Evolutionary conservation across 2,113 vertebrate genomes (phyloP), one percentile per base, ranked within the genome.

Genomic region (Scomber colias): DNA sequence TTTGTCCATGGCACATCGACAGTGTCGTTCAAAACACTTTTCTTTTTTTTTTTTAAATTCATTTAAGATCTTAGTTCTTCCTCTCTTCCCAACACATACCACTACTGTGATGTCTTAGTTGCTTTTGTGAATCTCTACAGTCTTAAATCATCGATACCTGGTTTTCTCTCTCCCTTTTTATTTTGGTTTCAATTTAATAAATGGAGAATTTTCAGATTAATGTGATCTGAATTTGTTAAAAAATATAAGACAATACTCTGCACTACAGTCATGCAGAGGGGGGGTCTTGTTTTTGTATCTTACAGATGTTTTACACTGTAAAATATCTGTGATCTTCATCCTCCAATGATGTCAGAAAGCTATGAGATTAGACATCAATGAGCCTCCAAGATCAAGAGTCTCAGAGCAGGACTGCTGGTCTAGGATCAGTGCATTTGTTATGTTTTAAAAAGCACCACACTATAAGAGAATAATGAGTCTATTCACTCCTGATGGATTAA

Each of bases 171-270:
- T 46, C 35, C 46, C 15, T 65, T 64, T 77, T 64, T 77, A 71
- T 75, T 90, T 87, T 84, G 83, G 81, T 73, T 81, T 82, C 7
- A 88, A 86, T 55, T 73, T 30, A 83, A 83, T 53, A 31, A 31
- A 53, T 71, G 79, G 54, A 77, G 17, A 77, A 83, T 65, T 64
- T 84, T 81, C 76, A 85, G 63, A 79, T 70, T 67, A 79, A 85
- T 75, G 30, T 77, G 73, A 86, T 82, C 67, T 79, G 59, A 54
- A 82, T 72, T 48, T 27, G 14, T 45, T 59, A 0, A 63, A 71
- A 83, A 56, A 65, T 9, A 40, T 24, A 4, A 54, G 81, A 70
- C 9, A 16, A 60, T 69, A 75, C 82, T 82, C 35, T 87, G 69
- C 50, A 65, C 30, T 7, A 11, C 35, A n/a, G 53, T 21, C 21